A percentile compares a stretch with the other conserved stretches of the same genome.
These are phyloP conservation scores for Thereva nobilitata DNA, from an alignment of 2,888 invertebrate species.

Conservation along the genomic window DNA sequence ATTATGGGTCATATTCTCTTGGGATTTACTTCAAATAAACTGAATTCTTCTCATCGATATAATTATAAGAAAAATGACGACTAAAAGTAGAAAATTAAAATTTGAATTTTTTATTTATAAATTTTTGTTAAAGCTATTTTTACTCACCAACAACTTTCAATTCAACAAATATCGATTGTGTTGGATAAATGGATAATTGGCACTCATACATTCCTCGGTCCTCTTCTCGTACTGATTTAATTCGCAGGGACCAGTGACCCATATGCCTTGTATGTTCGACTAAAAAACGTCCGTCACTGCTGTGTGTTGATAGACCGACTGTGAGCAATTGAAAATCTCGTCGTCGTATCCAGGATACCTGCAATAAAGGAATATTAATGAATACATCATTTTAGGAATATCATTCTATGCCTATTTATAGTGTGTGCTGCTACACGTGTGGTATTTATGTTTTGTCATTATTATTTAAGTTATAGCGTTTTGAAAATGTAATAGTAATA, in stretches of 20 bases:
- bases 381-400: too few relatives aligned
- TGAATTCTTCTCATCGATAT: too few relatives aligned
- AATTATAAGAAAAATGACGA: too few relatives aligned
- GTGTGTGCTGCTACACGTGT: too few relatives aligned
- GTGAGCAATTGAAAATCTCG: slow-evolving; percentile 69
- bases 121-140: neutral
- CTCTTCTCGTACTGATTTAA: slow-evolving; percentile 57
- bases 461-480: too few relatives aligned
- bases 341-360: slow-evolving; percentile 69
- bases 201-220: slow-evolving; percentile 64
- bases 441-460: too few relatives aligned
- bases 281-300: slow-evolving; percentile 67
- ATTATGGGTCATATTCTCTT: too few relatives aligned
- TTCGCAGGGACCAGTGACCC: slow-evolving; percentile 63
- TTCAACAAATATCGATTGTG: slow-evolving; percentile 67
- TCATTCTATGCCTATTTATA: too few relatives aligned
- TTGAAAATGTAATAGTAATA: too few relatives aligned
- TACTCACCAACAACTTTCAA: slow-evolving; percentile 67
- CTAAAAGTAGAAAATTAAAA: too few relatives aligned
- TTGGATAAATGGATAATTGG: slow-evolving; percentile 69
- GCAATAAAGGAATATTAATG: slow-evolving; percentile 8
- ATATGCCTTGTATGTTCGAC: slow-evolving; percentile 66
- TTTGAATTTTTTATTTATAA: too few relatives aligned
- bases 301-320: slow-evolving; percentile 67
- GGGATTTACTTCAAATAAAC: too few relatives aligned